phyloP scores from a whole-genome alignment of 2,113 vertebrate species.

The Chaenocephalus aceratus region DNA sequence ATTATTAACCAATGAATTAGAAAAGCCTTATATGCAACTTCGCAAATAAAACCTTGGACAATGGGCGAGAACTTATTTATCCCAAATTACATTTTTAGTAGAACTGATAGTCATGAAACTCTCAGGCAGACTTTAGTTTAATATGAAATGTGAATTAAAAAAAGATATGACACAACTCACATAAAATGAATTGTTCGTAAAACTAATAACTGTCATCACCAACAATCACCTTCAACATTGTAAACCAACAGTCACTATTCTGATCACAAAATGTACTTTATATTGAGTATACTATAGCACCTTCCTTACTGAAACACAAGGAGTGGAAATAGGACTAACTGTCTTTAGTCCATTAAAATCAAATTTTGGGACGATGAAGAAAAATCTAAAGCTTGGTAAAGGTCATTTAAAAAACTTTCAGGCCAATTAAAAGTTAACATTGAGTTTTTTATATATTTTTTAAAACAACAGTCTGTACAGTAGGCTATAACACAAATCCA shows the following conservation, averaged over 20 bases:
- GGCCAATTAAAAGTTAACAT: too few species aligned
- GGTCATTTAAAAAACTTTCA: too few species aligned
- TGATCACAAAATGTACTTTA: background rate
- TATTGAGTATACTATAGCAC: too few species aligned
- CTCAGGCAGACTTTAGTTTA: background rate
- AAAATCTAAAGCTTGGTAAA: too few species aligned
- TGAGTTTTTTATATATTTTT: background rate
- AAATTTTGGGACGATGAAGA: background rate
- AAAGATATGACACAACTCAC: background rate
- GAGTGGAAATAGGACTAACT: background rate
- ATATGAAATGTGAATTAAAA: background rate
- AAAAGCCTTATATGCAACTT: background rate
- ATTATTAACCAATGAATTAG: background rate
- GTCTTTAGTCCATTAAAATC: background rate
- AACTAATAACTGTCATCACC: background rate
- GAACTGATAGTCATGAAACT: background rate
- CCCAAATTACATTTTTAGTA: background rate
- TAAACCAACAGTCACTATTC: background rate
- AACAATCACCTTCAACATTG: background rate
- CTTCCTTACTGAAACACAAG: background rate
- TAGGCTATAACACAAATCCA: background rate
- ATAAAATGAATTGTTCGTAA: background rate
- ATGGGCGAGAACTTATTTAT: background rate
- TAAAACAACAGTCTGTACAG: background rate
- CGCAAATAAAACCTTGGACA: background rate